Conservation (phyloP, 2,113 vertebrate genomes). For the Eubucco bourcierii region DNA sequence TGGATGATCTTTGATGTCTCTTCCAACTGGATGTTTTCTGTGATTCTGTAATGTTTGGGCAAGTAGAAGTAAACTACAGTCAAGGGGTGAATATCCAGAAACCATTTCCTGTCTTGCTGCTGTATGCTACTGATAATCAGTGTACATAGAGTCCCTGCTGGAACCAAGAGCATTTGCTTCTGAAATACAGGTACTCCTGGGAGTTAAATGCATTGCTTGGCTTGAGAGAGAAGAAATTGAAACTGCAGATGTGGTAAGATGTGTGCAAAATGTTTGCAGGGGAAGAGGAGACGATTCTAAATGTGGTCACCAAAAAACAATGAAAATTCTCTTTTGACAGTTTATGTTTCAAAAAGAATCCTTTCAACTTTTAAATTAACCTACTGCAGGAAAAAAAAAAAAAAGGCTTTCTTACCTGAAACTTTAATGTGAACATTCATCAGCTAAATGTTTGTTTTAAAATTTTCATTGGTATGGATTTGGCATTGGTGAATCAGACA, state of each 20-base stretch:
- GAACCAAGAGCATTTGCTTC: not conserved
- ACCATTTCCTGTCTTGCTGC: not conserved
- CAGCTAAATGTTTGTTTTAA: not conserved
- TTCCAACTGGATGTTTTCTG: no score
- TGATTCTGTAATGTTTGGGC: not conserved
- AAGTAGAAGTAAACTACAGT: not conserved
- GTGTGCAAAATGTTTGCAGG: not conserved
- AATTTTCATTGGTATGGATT: not conserved
- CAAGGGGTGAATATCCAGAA: not conserved
- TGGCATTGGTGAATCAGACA: not conserved
- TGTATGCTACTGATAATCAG: not conserved
- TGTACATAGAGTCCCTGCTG: not conserved
- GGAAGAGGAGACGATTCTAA: not conserved
- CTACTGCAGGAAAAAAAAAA: not conserved
- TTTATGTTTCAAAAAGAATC: not conserved
- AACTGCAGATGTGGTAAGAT: not conserved
- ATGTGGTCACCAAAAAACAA: not conserved
- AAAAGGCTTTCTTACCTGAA: not conserved
- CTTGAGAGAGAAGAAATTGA: not conserved
- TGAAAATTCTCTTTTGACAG: not conserved
- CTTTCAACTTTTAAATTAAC: not conserved
- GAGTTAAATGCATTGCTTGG: not conserved
- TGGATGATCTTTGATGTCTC: no score
- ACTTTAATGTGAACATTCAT: not conserved
- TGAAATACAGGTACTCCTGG: not conserved